Evolutionary conservation across 2,888 invertebrate genomes (phyloP).

Genomic region (Saturnia japonica): DNA sequence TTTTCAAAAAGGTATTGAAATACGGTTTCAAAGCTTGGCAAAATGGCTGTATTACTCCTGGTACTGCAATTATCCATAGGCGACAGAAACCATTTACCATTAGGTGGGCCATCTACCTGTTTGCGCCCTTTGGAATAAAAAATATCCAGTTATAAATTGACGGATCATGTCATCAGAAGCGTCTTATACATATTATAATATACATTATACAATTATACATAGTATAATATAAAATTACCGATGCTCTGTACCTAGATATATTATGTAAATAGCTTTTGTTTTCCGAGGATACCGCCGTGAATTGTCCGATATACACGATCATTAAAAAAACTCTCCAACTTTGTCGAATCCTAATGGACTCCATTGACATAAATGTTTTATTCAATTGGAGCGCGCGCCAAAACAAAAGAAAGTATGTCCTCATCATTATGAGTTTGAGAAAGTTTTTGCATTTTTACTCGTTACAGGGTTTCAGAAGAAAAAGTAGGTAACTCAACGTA

Average conservation of each 20-base stretch:
- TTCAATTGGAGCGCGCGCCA: constrained; percentile 74
- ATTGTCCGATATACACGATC: constrained; percentile 51
- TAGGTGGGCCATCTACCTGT: too few relatives aligned
- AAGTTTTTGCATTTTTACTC: constrained; percentile 74
- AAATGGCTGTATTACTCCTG: too few relatives aligned
- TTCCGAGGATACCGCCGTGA: constrained; percentile 28
- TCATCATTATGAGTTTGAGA: constrained; percentile 70
- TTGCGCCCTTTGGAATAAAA: too few relatives aligned
- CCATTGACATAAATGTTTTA: constrained; percentile 80
- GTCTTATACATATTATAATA: too few relatives aligned
- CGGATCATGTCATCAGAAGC: too few relatives aligned
- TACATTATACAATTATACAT: too few relatives aligned
- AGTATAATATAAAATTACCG: background rate
- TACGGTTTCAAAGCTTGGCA: too few relatives aligned
- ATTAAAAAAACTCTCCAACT: constrained; percentile 63
- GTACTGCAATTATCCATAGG: too few relatives aligned
- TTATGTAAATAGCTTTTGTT: constrained; percentile 38
- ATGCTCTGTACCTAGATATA: constrained; percentile 23
- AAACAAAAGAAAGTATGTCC: constrained; percentile 76
- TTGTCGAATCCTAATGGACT: constrained; percentile 71
- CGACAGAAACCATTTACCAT: too few relatives aligned
- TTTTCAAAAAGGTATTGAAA: too few relatives aligned
- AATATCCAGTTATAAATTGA: too few relatives aligned
- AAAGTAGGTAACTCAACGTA: constrained; percentile 33
- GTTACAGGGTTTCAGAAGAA: constrained; percentile 53